A percentile compares a stretch with the other conserved stretches of the same genome.
These are phyloP conservation scores for Trilocha varians DNA, from an alignment of 2,888 invertebrate genomes.

Conservation along the genomic window DNA sequence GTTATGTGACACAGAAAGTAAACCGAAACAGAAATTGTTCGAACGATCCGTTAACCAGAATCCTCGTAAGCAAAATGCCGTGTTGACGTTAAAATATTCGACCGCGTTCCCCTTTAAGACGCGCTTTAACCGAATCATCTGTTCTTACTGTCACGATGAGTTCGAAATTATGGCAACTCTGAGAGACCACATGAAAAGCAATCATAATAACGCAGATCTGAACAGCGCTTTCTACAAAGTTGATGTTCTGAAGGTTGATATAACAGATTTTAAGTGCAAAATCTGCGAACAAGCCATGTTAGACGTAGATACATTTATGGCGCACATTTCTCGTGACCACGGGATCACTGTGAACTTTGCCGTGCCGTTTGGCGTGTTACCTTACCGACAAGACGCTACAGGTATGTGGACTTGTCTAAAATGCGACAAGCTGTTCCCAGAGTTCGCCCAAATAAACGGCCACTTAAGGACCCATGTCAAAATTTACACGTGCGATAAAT, in stretches of 20 bases:
- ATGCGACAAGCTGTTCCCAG: slow-evolving; percentile 52
- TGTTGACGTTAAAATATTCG: slow-evolving; percentile 53
- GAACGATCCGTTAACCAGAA: slow-evolving; percentile 66
- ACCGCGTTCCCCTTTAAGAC: slow-evolving; percentile 64
- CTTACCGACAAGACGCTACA: slow-evolving; percentile 46
- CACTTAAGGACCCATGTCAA: slow-evolving; percentile 57
- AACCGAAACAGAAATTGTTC: slow-evolving; percentile 63
- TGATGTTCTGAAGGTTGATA: slow-evolving; percentile 58
- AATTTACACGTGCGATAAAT: slow-evolving; percentile 60
- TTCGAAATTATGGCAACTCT: slow-evolving; percentile 54
- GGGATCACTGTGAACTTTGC: slow-evolving; percentile 50
- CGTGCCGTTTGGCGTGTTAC: slow-evolving; percentile 57
- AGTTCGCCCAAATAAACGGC: slow-evolving; percentile 59
- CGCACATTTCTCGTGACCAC: slow-evolving; percentile 48
- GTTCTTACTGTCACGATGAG: slow-evolving; percentile 63
- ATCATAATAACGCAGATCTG: slow-evolving; percentile 49
- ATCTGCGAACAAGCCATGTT: slow-evolving; percentile 41
- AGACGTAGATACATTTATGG: slow-evolving; percentile 50
- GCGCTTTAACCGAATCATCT: slow-evolving; percentile 59
- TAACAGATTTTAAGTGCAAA: slow-evolving; percentile 54
- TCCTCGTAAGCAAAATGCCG: slow-evolving; percentile 62
- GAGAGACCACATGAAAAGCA: slow-evolving; percentile 48
- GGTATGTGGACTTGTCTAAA: slow-evolving; percentile 59
- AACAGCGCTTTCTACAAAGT: slow-evolving; percentile 65
- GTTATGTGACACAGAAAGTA: slow-evolving; percentile 48